Evolutionary conservation across 2,888 invertebrate genomes (phyloP).

Genomic region (Drosophila meridionalis): DNA sequence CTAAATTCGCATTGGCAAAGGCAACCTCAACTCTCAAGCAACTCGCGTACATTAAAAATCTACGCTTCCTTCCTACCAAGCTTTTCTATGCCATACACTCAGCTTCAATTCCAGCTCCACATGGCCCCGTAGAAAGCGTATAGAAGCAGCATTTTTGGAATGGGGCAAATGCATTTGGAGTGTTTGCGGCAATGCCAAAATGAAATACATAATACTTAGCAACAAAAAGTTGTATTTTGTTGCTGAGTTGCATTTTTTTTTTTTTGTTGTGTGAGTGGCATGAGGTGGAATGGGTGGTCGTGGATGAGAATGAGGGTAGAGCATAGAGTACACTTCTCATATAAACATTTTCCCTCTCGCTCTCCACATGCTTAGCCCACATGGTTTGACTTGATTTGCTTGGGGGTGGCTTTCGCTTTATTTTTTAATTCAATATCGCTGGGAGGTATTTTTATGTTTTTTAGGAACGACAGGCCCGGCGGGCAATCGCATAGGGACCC

Average conservation of each 20-base stretch:
- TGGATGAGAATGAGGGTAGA: background rate
- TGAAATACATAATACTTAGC: slow-evolving; percentile 78
- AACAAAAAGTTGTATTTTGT: slow-evolving; percentile 69
- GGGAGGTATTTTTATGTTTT: slow-evolving; percentile 35
- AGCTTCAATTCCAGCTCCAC: slow-evolving; percentile 38
- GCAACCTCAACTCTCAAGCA: slow-evolving; percentile 29
- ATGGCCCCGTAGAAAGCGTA: background rate
- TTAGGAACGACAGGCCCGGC: slow-evolving; percentile 42
- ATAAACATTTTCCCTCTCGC: slow-evolving; percentile 19
- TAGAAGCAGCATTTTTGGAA: slow-evolving; percentile 37
- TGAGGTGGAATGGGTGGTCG: background rate
- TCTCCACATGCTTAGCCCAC: slow-evolving; percentile 12
- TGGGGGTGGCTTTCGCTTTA: slow-evolving; percentile 29
- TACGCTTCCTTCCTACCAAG: slow-evolving; percentile 59
- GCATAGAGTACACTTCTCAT: slow-evolving; percentile 8
- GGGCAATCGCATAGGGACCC: slow-evolving; percentile 27
- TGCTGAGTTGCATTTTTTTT: slow-evolving; percentile 72
- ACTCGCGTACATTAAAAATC: slow-evolving; percentile 70
- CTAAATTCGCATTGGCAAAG: slow-evolving; percentile 67
- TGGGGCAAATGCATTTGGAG: slow-evolving; percentile 78
- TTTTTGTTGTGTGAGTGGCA: slow-evolving; percentile 6
- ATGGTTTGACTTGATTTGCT: slow-evolving; percentile 20
- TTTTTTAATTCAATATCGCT: slow-evolving; percentile 58
- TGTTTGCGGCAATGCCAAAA: slow-evolving; percentile 78
- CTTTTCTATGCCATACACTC: slow-evolving; percentile 10